Evolutionary conservation across 2,888 invertebrate species (phyloP), one percentile per base, ranked within the genome.

Genomic region (Cryptocephalus primarius): DNA sequence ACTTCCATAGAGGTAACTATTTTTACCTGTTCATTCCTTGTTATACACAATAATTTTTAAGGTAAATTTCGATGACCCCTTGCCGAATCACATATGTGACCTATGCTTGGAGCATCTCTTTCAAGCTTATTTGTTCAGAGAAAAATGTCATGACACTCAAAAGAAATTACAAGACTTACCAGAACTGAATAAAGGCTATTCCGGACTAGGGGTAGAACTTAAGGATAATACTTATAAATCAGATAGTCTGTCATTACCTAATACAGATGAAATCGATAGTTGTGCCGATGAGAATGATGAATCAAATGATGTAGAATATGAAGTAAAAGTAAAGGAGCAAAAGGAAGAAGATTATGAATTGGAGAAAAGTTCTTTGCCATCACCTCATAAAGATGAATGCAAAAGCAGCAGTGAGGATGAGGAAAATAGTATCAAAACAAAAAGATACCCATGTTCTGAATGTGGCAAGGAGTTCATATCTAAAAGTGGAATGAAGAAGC

Each of bases 401-500:
- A 22, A 22, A 6, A 22, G 6, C 6, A 22, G 22, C 6, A 22
- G 22, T 22, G 22, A 22, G 3, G 6, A 22, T 22, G 22, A 22
- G 22, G 22, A 22, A 22, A 22, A 22, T 22, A 22, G 22, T 22
- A 22, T 22, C 6, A 6, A 22, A 22, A 22, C 22, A 39, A 43
- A 45, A 6, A 22, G 6, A 39, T 51, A 47, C 44, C 40, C 50
- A 8, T 61, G 60, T 46, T 40, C 48, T 33, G 34, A 52, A 32
- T 61, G 61, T 43, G 33, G 44, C 22, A 55, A 56, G 46, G 34
- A 32, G 41, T 60, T 54, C 43, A 41, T 32, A 32, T 48, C 53
- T 10, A 61, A 61, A 46, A 56, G 59, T 44, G 50, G 57, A 32
- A 52, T 62, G 52, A 47, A 54, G 39, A 51, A 58, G 14, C 62